phyloP scores from a whole-genome alignment of 2,888 invertebrate genomes.

The Leucoptera coffeella region DNA sequence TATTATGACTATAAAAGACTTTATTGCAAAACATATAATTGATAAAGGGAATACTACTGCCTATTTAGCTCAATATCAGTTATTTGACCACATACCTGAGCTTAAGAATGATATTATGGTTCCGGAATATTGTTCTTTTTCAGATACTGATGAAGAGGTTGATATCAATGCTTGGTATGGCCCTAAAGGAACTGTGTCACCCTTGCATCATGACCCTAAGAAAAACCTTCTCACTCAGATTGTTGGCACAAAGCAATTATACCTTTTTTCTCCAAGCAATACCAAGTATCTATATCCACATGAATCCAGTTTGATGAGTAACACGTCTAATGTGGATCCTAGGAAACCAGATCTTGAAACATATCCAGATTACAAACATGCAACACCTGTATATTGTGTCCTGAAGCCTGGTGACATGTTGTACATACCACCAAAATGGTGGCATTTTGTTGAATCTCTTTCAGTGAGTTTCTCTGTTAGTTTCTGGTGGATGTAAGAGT shows the following conservation, averaged over 20 bases:
- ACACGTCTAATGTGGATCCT: constrained; percentile 90
- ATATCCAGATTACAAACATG: constrained; percentile 65
- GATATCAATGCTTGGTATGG: constrained; percentile 98
- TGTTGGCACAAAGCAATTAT: constrained; percentile 83
- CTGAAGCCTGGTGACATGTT: constrained; percentile 83
- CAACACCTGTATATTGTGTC: constrained; percentile 60
- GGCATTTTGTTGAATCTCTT: constrained; percentile 92
- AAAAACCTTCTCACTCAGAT: constrained; percentile 89
- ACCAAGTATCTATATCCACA: constrained; percentile 73
- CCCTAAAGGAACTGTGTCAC: constrained; percentile 88
- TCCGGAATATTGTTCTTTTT: constrained; percentile 81
- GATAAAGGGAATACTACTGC: constrained; percentile 48
- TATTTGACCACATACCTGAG: constrained; percentile 90
- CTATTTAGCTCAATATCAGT: constrained; percentile 93
- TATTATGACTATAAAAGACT: constrained; percentile 83
- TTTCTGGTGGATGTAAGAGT: constrained; percentile 92
- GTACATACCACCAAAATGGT: constrained; percentile 93
- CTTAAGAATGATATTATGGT: constrained; percentile 74
- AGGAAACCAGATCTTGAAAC: constrained; percentile 63
- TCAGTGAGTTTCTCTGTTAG: constrained; percentile 92
- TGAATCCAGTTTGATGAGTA: constrained; percentile 67
- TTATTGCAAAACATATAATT: constrained; percentile 60
- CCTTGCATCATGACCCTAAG: constrained; percentile 91
- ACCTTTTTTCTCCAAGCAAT: constrained; percentile 71
- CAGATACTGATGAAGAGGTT: constrained; percentile 38